Conservation (phyloP, 2,888 invertebrate genomes). For the Polymixis lichenea region DNA sequence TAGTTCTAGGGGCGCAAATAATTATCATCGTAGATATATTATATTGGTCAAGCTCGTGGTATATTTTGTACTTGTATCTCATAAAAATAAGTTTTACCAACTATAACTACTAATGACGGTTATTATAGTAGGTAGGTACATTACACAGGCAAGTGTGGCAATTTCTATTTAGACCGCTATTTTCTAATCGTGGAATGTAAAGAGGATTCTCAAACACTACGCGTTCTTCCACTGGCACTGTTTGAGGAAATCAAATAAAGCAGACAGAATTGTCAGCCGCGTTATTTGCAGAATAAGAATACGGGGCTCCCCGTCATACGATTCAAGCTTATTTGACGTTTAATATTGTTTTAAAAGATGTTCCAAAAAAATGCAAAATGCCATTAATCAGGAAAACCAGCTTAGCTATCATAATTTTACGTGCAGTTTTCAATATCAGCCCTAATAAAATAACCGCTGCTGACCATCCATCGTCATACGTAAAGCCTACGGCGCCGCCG, state of each 20-base stretch:
- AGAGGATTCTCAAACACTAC: conserved; percentile 58
- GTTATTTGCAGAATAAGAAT: conserved; percentile 68
- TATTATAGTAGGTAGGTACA: not conserved
- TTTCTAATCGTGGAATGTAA: conserved; percentile 56
- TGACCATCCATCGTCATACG: not conserved
- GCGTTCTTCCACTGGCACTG: conserved; percentile 59
- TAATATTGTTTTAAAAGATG: not conserved
- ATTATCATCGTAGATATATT: not conserved
- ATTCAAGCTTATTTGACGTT: not conserved
- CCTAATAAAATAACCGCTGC: too few species aligned
- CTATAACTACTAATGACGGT: not conserved
- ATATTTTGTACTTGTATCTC: not conserved
- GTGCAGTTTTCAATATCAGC: not conserved
- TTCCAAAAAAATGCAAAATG: not conserved
- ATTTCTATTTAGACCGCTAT: conserved; percentile 12
- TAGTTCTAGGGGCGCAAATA: not conserved
- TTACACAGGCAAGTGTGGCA: not conserved
- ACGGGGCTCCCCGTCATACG: not conserved
- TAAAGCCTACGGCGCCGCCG: not conserved
- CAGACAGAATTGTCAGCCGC: conserved; percentile 70
- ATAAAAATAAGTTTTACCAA: not conserved
- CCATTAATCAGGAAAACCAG: not conserved
- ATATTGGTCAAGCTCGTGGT: not conserved
- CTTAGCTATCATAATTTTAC: not conserved
- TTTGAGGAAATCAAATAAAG: conserved; percentile 76